Evolutionary conservation across 2,113 vertebrate genomes (phyloP), one percentile per base, ranked within the genome.

Genomic region (Thamnaconus septentrionalis): DNA sequence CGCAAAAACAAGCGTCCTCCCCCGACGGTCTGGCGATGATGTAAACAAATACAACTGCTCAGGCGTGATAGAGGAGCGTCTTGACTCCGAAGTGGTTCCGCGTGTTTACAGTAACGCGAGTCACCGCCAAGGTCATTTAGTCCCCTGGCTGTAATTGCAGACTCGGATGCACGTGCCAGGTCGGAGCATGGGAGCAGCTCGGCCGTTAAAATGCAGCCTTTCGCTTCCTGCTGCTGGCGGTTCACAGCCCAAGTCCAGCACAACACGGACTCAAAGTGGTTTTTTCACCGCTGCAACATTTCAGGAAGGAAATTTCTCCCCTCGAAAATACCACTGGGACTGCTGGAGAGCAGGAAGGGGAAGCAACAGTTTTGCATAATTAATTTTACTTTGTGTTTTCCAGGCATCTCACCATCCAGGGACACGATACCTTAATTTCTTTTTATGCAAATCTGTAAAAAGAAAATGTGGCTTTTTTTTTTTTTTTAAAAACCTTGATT

Each of bases 1-100:
- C 77, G 67, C 81, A 88, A 89, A 90, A 89, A 89, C 83, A 87
- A 79, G 82, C 43, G 44, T 56, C 53, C 64, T 88, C 88, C 84
- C 80, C 83, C 56, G 80, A 84, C 84, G 56, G 74, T 53, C 63
- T 51, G 51, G 65, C 41, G 48, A 82, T 78, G 81, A 85, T 86
- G 86, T 82, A 89, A 86, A 88, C 85, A 81, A 85, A 87, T 71
- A 78, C 80, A 78, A 73, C 75, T 78, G 68, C 68, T 85, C 75
- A 59, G 64, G 59, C 60, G n/a, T 12, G 73, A 79, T 43, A 79
- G 75, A 78, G 53, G 55, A 80, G 66, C 7, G 39, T 42, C 56
- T 48, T 41, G 63, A 53, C 71, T 72, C 53, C 67, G 76, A 73
- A 70, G 63, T 40, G 67, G 44, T 82, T 71, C 11, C 64, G 60